Evolutionary conservation across 2,888 invertebrate genomes (phyloP), one percentile per base, ranked within the genome.

Genomic region (Emmelina monodactyla): DNA sequence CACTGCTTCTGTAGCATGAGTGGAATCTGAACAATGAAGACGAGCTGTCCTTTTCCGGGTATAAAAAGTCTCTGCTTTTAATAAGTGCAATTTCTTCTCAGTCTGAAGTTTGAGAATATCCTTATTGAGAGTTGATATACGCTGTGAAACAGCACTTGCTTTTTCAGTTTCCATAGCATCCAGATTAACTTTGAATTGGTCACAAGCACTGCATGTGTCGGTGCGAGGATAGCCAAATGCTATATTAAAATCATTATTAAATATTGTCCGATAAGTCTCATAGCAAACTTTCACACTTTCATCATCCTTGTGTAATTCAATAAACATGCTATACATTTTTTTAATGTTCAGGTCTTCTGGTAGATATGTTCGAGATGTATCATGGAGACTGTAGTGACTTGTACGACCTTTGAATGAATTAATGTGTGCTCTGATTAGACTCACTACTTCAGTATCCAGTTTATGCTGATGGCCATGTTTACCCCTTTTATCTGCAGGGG

Each of bases 401-500:
- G 25, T 7, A 4, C 25, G n/a, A 25, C 25, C 25, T 25, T 25
- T 25, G 11, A 25, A 25, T 25, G 25, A 25, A 25, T 25, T 25
- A 25, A 25, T 25, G n/a, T 25, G 25, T 25, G 9, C n/a, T 3
- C 25, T 4, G 9, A 31, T 31, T 15, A 31, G 11, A 15, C 16
- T 31, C 6, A 10, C 15, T n/a, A 15, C 11, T n/a, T 9, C 16
- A 15, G 14, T 14, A 31, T 15, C 29, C n/a, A 12, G 13, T 33
- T 36, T 36, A 31, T 30, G 35, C 15, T 28, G 36, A 28, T 19
- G 22, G 12, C 31, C 25, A 32, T 32, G 32, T 32, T 31, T 36
- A 14, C 33, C 37, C 22, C 37, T 28, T 33, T 33, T 33, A 33
- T 37, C 37, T 30, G 14, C 15, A 22, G 28, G 37, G 11, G 30